Evolutionary conservation across 2,888 invertebrate species (phyloP).

Genomic region (Hydrotaea cyrtoneurina): DNA sequence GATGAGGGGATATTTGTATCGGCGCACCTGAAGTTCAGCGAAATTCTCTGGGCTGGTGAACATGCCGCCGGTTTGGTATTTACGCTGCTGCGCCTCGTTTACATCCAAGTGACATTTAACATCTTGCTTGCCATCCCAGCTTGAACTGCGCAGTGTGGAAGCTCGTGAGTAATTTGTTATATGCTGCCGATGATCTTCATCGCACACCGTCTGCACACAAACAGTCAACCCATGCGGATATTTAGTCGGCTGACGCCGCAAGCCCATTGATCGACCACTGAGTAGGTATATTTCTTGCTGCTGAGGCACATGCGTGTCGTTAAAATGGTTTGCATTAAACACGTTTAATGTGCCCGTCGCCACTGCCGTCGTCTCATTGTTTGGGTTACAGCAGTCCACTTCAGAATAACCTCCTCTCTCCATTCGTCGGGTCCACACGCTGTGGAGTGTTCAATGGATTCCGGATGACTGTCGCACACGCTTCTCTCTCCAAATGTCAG

Average conservation of each 20-base stretch:
- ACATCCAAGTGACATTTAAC: slow-evolving; percentile 58
- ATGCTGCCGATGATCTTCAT: slow-evolving; percentile 57
- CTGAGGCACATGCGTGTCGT: slow-evolving; percentile 50
- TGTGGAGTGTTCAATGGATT: not conserved
- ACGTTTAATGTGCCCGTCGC: slow-evolving; percentile 26
- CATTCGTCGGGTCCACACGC: slow-evolving; percentile 37
- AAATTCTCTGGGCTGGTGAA: slow-evolving; percentile 74
- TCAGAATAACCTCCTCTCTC: slow-evolving; percentile 51
- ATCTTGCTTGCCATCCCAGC: slow-evolving; percentile 65
- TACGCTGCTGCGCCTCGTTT: slow-evolving; percentile 67
- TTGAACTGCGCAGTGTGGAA: slow-evolving; percentile 70
- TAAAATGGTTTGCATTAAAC: slow-evolving; percentile 55
- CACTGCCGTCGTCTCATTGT: not conserved
- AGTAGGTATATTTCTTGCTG: slow-evolving; percentile 55
- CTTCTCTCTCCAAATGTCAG: not conserved
- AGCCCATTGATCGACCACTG: slow-evolving; percentile 63
- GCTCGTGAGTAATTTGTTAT: slow-evolving; percentile 60
- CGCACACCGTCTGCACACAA: slow-evolving; percentile 72
- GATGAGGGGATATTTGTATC: slow-evolving; percentile 76
- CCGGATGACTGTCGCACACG: not conserved
- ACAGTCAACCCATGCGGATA: slow-evolving; percentile 77
- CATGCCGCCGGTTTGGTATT: slow-evolving; percentile 75
- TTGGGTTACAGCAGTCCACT: slow-evolving; percentile 15
- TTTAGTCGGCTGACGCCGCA: slow-evolving; percentile 76
- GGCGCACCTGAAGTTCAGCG: slow-evolving; percentile 77